These are phyloP conservation scores for Protophormia terraenovae DNA, from an alignment of 2,888 invertebrate species.

Conservation along the genomic window DNA sequence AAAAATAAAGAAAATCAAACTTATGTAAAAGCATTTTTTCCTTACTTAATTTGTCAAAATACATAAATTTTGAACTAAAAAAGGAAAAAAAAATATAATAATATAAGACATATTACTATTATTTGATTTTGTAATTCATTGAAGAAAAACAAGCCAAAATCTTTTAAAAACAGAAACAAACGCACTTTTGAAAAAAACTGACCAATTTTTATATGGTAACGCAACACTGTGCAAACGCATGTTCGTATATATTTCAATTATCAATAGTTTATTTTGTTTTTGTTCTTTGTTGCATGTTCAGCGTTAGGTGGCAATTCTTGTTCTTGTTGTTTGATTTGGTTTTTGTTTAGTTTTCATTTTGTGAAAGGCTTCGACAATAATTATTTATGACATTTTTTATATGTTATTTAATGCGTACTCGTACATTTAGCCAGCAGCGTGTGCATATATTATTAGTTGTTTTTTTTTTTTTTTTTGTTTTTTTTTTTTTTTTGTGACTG, in stretches of 20 bases:
- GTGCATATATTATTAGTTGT: not conserved
- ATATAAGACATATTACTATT: too few species aligned
- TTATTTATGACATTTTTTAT: slow-evolving; percentile 64
- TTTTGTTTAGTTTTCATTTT: too few species aligned
- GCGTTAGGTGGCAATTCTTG: slow-evolving; percentile 5
- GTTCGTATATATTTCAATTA: not conserved
- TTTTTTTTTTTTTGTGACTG: not conserved
- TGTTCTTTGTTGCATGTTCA: not conserved
- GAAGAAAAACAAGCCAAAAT: too few species aligned
- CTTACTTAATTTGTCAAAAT: too few species aligned
- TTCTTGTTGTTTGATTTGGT: not conserved
- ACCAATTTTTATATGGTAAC: too few species aligned
- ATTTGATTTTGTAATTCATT: too few species aligned
- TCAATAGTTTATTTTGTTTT: not conserved
- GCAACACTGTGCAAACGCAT: slow-evolving; percentile 39
- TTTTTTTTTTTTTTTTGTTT: not conserved
- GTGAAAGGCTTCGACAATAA: slow-evolving; percentile 60
- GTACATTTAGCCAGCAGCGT: slow-evolving; percentile 1
- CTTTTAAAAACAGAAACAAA: too few species aligned
- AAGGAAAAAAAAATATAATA: too few species aligned
- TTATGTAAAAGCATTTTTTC: too few species aligned
- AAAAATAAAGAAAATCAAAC: too few species aligned
- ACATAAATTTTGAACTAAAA: too few species aligned
- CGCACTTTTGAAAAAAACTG: too few species aligned
- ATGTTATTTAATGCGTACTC: slow-evolving; percentile 50